Percentiles rank a stretch among this genome's conserved stretches.
Evolutionary conservation across 2,797 vertebrate genomes (phyloP).

Genomic region (Girardinus metallicus): DNA sequence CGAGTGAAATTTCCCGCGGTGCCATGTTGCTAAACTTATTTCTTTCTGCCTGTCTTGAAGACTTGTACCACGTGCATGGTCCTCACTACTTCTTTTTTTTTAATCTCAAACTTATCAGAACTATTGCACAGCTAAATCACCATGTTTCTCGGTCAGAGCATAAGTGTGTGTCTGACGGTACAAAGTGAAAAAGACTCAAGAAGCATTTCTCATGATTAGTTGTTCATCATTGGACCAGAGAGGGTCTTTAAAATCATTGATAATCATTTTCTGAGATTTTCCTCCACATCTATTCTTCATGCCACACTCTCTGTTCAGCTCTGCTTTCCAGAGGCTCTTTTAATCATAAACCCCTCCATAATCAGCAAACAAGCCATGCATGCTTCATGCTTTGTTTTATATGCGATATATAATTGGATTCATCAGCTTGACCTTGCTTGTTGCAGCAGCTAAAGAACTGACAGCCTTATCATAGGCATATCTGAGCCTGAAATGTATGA

Average conservation of each 20-base stretch:
- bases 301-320: constrained; percentile 19
- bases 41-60: constrained; percentile 12
- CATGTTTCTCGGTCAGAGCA: constrained; percentile 12
- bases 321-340: constrained; percentile 48
- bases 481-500: constrained; percentile 9
- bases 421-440: constrained; percentile 61
- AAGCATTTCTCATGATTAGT: constrained; percentile 72
- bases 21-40: constrained; percentile 29
- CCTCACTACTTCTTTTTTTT: constrained; percentile 23
- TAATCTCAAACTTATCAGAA: constrained; percentile 11
- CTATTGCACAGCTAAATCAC: constrained; percentile 25
- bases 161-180: constrained; percentile 9
- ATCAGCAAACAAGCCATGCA: constrained; percentile 30
- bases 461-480: constrained; percentile 10
- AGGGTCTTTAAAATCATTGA: constrained; percentile 65
- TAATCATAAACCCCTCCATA: constrained; percentile 59
- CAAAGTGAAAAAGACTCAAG: constrained; percentile 52
- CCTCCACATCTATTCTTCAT: constrained; percentile 63
- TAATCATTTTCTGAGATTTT: constrained; percentile 59
- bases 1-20: constrained; percentile 23
- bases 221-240: constrained; percentile 68
- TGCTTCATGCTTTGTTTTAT: constrained; percentile 8
- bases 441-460: constrained; percentile 26
- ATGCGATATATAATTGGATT: constrained; percentile 35
- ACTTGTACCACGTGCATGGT: constrained; percentile 21